Evolutionary conservation across 1,140 invertebrate species (phyloP), one percentile per base, ranked within the genome.

Genomic region (Stegodyphus dumicola): DNA sequence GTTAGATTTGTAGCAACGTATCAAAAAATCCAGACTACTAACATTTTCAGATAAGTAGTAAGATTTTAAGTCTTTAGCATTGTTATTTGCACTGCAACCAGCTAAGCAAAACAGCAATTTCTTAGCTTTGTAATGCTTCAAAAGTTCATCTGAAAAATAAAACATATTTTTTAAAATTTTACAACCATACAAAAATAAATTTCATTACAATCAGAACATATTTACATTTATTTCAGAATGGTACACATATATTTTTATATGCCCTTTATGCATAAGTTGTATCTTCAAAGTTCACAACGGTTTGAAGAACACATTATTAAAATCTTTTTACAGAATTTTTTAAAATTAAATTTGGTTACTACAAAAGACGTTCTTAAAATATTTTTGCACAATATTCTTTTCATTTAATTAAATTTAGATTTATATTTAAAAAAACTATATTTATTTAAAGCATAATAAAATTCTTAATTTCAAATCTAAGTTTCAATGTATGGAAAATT

Each of bases 31-130:
- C 33, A 3, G 33, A 33, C 3, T 33, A 33, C 52, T 79, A 33
- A 79, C 77, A 13, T 79, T 56, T 9, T 56, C 18, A 6, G 77
- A 79, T 6, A 56, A 56, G 13, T 83, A 83, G 54, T 83, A 75
- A 5, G 13, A 7, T 13, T 60, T 52, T 54, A 83, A n/a, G 60
- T 74, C 60, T 66, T 17, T 1, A 53, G 11, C 13, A 18, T 11
- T 15, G 18, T 74, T 83, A n/a, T 67, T 75, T 9, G 49, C 11
- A 17, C 73, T 60, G 54, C 80, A 83, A 9, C 67, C 80, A 75
- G 71, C 80, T 33, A 83, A 9, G 48, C 80, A 75, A 52, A 71
- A 83, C 15, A 83, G 53, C 18, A 75, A 48, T 56, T 51, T 75
- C 71, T 56, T 83, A 15, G 49, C 71, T n/a, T 66, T 53, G 13